phyloP scores from a whole-genome alignment of 1,140 invertebrate genomes.

The Drosophila ironensis region DNA sequence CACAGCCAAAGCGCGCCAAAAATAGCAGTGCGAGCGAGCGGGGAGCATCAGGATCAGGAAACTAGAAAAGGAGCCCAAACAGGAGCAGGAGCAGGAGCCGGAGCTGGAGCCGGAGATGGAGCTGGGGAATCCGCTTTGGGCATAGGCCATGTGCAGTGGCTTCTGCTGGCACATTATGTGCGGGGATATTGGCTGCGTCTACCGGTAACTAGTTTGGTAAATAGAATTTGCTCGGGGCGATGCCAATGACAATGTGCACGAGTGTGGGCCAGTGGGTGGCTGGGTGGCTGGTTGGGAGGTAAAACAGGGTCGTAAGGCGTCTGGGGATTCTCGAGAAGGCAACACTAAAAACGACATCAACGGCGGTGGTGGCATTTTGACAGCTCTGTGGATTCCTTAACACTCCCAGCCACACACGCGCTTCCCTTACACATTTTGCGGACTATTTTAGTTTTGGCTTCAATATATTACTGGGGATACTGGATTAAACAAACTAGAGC shows the following conservation, averaged over 20 bases:
- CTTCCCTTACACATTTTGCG: not conserved
- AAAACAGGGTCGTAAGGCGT: slow-evolving; percentile 14
- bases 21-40: slow-evolving; percentile 42
- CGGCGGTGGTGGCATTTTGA: slow-evolving; percentile 61
- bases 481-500: not conserved
- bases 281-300: not conserved
- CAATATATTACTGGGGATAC: slow-evolving; percentile 2
- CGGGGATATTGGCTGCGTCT: slow-evolving; percentile 72
- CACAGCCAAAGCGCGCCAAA: slow-evolving; percentile 67
- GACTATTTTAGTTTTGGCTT: slow-evolving; percentile 18
- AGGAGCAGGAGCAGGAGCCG: slow-evolving; percentile 10
- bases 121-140: slow-evolving; percentile 49
- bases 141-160: slow-evolving; percentile 67
- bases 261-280: not conserved
- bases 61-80: slow-evolving; percentile 1
- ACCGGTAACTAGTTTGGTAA: slow-evolving; percentile 76
- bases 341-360: slow-evolving; percentile 38
- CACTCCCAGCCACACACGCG: not conserved
- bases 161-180: slow-evolving; percentile 47
- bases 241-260: slow-evolving; percentile 15
- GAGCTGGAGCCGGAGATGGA: too few species aligned
- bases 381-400: slow-evolving; percentile 55
- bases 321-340: slow-evolving; percentile 33
- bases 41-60: slow-evolving; percentile 8
- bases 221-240: slow-evolving; percentile 73